Evolutionary conservation across 2,113 vertebrate species (phyloP).

Genomic region (Coptodon bakossiorum): DNA sequence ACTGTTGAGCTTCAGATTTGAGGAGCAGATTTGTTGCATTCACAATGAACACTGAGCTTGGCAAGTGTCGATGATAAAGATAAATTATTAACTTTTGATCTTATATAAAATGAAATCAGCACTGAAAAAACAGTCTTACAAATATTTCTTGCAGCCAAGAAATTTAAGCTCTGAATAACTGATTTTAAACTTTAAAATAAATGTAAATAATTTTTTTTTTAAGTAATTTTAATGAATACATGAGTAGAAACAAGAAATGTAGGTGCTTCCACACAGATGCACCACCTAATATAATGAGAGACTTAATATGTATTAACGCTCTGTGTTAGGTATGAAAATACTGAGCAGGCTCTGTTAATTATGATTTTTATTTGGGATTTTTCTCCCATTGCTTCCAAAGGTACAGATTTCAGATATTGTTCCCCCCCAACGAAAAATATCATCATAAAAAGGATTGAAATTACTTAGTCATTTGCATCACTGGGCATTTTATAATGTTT

Average conservation of each 20-base stretch:
- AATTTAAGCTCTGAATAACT: background rate
- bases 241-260: background rate
- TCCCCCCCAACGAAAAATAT: background rate
- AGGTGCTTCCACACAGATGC: background rate
- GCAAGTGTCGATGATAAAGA: background rate
- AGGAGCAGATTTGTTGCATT: background rate
- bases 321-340: background rate
- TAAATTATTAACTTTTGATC: background rate
- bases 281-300: background rate
- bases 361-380: background rate
- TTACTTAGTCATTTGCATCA: background rate
- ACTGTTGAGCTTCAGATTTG: background rate
- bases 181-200: background rate
- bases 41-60: fast-evolving
- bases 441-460: background rate
- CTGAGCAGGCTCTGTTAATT: background rate
- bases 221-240: background rate
- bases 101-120: background rate
- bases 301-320: background rate
- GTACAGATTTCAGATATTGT: background rate
- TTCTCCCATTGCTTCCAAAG: background rate
- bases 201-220: fast-evolving
- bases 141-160: background rate
- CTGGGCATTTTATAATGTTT: background rate
- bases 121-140: background rate